A percentile compares a stretch with the other conserved stretches of the same genome.
phyloP scores from a whole-genome alignment of 2,113 vertebrate species.

The Calypte anna region DNA sequence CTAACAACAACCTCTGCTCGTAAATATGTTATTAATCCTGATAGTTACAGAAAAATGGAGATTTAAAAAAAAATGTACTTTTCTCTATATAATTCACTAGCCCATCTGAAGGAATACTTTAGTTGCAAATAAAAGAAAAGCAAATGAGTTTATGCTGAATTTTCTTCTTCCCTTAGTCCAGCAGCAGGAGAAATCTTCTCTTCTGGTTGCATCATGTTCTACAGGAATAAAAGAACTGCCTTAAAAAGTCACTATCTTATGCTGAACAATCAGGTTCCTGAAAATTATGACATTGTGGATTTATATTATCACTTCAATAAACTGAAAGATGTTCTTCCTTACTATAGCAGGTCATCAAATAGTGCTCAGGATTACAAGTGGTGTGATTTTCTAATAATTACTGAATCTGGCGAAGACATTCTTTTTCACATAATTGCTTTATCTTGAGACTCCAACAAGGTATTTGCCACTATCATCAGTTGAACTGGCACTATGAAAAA shows the following conservation, averaged over 20 bases:
- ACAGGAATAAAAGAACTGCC: neutral
- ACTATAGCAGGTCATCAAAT: neutral
- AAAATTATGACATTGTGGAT: neutral
- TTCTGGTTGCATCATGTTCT: neutral
- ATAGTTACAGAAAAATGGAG: neutral
- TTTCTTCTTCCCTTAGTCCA: neutral
- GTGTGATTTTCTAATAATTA: neutral
- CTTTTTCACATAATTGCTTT: slow-evolving; percentile 42
- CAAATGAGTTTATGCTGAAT: neutral
- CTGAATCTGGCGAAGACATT: neutral
- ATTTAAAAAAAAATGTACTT: neutral
- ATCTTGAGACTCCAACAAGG: slow-evolving; percentile 5
- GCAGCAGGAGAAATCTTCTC: neutral
- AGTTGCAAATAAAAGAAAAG: neutral
- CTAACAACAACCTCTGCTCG: neutral
- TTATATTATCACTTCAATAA: neutral
- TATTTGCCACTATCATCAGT: slow-evolving; percentile 10
- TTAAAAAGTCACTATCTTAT: fast-evolving
- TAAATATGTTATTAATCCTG: neutral
- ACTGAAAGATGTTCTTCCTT: neutral
- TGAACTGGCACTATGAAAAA: slow-evolving; percentile 24
- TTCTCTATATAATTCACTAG: neutral
- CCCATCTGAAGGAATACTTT: neutral
- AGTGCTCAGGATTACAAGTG: neutral
- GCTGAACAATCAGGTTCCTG: neutral